Evolutionary conservation across 2,888 invertebrate genomes (phyloP).

Genomic region (Mythimna loreyi): DNA sequence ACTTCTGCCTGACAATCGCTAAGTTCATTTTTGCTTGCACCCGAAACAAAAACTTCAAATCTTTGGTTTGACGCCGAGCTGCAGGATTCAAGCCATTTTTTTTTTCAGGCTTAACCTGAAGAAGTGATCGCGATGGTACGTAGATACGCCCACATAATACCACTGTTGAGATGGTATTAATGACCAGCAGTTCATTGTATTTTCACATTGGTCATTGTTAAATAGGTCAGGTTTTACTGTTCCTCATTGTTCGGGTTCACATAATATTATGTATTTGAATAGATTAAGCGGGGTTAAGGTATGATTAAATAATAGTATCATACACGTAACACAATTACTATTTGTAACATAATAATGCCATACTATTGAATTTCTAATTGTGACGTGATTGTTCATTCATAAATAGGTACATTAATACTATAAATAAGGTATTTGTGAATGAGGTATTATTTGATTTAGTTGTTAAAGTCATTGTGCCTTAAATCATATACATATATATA

Average conservation of each 20-base stretch:
- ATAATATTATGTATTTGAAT: slow-evolving; percentile 50
- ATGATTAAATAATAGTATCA: slow-evolving; percentile 56
- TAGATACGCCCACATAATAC: neutral
- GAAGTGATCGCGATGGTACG: no score
- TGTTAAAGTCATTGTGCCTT: slow-evolving; percentile 22
- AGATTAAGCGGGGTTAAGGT: slow-evolving; percentile 35
- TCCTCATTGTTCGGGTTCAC: slow-evolving; percentile 36
- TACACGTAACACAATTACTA: slow-evolving; percentile 55
- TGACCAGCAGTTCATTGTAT: slow-evolving; percentile 31
- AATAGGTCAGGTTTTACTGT: slow-evolving; percentile 42
- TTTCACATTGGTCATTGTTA: slow-evolving; percentile 36
- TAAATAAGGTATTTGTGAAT: no score
- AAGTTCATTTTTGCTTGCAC: no score
- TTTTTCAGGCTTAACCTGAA: no score
- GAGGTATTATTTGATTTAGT: slow-evolving; percentile 42
- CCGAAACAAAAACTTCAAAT: no score
- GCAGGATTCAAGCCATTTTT: no score
- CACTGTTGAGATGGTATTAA: slow-evolving; percentile 2
- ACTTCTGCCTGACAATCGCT: no score
- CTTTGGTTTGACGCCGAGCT: no score
- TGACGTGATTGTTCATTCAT: slow-evolving; percentile 51
- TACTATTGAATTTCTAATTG: slow-evolving; percentile 37
- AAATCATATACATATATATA: no score
- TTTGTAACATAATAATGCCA: slow-evolving; percentile 55
- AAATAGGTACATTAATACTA: slow-evolving; percentile 30